Conservation (phyloP, 2,888 invertebrate species). For the Oscheius sp. region DNA sequence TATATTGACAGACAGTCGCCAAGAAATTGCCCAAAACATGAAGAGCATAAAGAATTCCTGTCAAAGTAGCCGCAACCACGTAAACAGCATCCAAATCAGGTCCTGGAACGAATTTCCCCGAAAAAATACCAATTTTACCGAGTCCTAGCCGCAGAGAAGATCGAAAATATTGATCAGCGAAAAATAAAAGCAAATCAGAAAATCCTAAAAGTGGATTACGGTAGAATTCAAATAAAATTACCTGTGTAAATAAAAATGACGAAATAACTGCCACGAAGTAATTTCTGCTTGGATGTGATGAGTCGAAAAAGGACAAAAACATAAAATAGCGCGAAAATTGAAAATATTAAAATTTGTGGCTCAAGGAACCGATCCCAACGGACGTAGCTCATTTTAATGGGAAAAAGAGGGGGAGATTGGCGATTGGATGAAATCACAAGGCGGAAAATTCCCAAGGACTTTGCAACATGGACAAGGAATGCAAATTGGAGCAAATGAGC, state of each 20-base stretch:
- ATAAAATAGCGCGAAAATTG: background rate
- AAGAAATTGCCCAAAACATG: slow-evolving; percentile 24
- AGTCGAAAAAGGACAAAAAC: slow-evolving; percentile 2
- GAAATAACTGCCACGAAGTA: slow-evolving; percentile 4
- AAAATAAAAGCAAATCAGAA: background rate
- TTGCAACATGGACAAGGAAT: too few species aligned
- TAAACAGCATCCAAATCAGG: slow-evolving; percentile 9
- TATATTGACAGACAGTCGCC: slow-evolving; percentile 18
- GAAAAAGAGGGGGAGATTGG: background rate
- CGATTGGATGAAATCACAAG: too few species aligned
- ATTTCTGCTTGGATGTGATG: background rate
- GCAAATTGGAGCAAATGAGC: too few species aligned
- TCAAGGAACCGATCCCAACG: slow-evolving; percentile 3
- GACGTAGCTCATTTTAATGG: background rate
- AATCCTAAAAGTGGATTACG: background rate
- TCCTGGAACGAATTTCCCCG: slow-evolving; percentile 1
- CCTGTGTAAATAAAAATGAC: slow-evolving; percentile 21
- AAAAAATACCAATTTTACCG: background rate
- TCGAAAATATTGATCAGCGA: slow-evolving; percentile 23
- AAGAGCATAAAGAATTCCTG: slow-evolving; percentile 5
- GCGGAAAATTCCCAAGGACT: too few species aligned
- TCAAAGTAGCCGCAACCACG: background rate
- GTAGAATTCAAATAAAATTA: background rate
- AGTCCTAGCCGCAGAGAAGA: background rate
- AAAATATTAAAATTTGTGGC: background rate